phyloP scores from a whole-genome alignment of 2,888 invertebrate genomes.

The Thecophora atra region DNA sequence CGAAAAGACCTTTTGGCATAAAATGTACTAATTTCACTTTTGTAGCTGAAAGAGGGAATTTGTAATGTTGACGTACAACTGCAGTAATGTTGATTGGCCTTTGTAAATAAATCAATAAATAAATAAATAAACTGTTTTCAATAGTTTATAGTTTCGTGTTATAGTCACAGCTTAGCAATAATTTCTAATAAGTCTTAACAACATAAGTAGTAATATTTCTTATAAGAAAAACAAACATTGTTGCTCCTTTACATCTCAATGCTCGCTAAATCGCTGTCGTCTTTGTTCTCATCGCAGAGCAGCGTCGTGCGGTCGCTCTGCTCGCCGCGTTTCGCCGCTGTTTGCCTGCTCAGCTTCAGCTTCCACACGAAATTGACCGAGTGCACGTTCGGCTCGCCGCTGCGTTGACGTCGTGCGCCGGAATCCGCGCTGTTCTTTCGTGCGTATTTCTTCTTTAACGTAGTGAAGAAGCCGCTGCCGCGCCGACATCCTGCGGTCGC shows the following conservation, averaged over 20 bases:
- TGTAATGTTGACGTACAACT: too few species aligned
- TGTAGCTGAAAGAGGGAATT: too few species aligned
- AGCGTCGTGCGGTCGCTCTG: slow-evolving; percentile 3
- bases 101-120: too few species aligned
- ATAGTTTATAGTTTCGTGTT: too few species aligned
- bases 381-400: not conserved
- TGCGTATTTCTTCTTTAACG: slow-evolving; percentile 39
- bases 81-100: too few species aligned
- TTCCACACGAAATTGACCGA: too few species aligned
- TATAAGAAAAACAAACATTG: not conserved
- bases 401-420: slow-evolving; percentile 16
- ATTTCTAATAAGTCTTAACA: too few species aligned
- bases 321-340: slow-evolving; percentile 13
- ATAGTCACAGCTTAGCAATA: too few species aligned
- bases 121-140: too few species aligned
- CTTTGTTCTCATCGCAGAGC: slow-evolving; percentile 32
- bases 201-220: too few species aligned
- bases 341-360: not conserved
- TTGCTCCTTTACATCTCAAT: slow-evolving; percentile 30
- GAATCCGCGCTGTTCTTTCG: slow-evolving; percentile 18
- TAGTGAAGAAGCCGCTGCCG: slow-evolving; percentile 32
- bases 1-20: too few species aligned
- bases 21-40: too few species aligned
- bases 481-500: slow-evolving; percentile 34
- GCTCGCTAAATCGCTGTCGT: slow-evolving; percentile 19